A percentile compares a stretch with the other conserved stretches of the same genome.
phyloP scores from a whole-genome alignment of 2,113 vertebrate genomes.

The Rhynchopsitta pachyrhyncha region DNA sequence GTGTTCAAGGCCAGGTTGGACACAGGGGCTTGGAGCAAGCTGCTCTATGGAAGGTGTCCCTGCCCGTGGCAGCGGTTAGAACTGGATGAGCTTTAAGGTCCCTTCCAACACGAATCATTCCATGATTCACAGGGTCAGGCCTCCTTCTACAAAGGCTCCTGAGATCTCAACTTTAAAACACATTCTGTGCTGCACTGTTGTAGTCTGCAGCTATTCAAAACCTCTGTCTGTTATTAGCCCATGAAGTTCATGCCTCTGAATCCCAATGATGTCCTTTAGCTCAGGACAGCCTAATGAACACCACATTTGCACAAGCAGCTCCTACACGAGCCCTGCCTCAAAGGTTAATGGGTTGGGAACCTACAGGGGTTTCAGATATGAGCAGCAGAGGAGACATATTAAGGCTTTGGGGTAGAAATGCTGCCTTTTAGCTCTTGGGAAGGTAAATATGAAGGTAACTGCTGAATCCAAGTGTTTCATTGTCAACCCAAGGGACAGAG shows the following conservation, averaged over 20 bases:
- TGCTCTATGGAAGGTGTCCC: neutral
- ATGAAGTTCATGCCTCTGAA: neutral
- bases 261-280: neutral
- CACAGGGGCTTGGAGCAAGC: too few relatives aligned
- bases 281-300: neutral
- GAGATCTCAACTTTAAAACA: neutral
- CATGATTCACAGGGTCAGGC: neutral
- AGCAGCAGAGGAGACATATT: neutral
- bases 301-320: neutral
- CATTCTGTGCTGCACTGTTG: fast-evolving
- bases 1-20: too few relatives aligned
- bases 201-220: neutral
- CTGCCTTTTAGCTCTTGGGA: neutral
- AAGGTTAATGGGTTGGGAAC: neutral
- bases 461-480: neutral
- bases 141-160: neutral
- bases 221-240: neutral
- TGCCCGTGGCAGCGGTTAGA: neutral
- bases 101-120: neutral
- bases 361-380: neutral
- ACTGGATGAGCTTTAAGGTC: neutral
- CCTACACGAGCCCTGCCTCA: neutral
- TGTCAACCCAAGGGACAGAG: neutral
- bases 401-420: neutral
- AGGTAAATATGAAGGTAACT: neutral